Evolutionary conservation across 1,140 invertebrate species (phyloP).

Genomic region (Psilanteris sp.): DNA sequence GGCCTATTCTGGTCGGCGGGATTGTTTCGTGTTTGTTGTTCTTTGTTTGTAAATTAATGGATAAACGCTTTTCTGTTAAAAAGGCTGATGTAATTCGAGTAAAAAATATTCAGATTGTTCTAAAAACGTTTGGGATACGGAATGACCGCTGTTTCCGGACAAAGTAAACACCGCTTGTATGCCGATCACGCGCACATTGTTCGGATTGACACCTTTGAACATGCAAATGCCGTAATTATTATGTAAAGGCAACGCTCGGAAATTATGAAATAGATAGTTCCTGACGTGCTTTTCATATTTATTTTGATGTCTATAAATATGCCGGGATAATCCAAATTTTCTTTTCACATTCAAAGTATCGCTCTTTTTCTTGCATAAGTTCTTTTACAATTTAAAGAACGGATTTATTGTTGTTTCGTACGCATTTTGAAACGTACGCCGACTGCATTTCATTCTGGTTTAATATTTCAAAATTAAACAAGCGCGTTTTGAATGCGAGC

Average conservation of each 20-base stretch:
- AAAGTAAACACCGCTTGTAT: constrained; percentile 38
- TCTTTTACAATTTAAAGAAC: neutral
- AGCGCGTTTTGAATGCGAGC: too few relatives aligned
- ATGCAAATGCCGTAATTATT: constrained; percentile 56
- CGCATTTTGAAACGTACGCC: too few relatives aligned
- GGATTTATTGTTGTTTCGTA: too few relatives aligned
- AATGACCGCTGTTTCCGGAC: constrained; percentile 35
- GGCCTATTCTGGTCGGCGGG: too few relatives aligned
- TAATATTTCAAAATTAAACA: too few relatives aligned
- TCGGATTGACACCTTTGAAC: constrained; percentile 52
- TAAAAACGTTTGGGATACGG: too few relatives aligned
- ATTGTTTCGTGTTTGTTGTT: too few relatives aligned
- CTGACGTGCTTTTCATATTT: constrained; percentile 55
- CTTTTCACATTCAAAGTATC: neutral
- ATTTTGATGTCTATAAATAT: constrained; percentile 51
- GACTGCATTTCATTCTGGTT: too few relatives aligned
- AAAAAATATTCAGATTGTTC: too few relatives aligned
- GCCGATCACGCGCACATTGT: constrained; percentile 59
- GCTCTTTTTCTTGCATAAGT: constrained; percentile 3
- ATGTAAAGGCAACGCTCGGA: constrained; percentile 34
- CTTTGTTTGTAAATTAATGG: too few relatives aligned
- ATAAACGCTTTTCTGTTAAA: constrained; percentile 14
- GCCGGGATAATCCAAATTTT: constrained; percentile 29
- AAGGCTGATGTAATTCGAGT: constrained; percentile 2
- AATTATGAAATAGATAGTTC: constrained; percentile 56